Evolutionary conservation across 2,797 vertebrate genomes (phyloP), one percentile per base, ranked within the genome.

Genomic region (Parauchenoglanis punctatus): DNA sequence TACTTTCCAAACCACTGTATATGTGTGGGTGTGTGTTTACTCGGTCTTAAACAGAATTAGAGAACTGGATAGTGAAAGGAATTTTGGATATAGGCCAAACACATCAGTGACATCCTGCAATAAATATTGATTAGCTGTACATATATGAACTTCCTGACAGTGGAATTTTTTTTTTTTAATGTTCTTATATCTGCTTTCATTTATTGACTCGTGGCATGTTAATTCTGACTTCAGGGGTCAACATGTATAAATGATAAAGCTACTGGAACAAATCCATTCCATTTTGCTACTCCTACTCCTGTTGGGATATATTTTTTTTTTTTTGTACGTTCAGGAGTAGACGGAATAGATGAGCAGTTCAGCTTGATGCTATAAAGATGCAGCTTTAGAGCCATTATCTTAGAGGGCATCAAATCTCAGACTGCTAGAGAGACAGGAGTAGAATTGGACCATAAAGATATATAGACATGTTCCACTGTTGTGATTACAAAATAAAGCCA

Each of bases 401-500:
- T 65, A 10, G 40, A 67, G 15, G 4, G 3, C n/a, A 52, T 82
- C 35, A 87, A 76, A 67, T 70, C 46, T 84, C 40, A 44, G 40
- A 77, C 63, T 75, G 49, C 46, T 77, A 67, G 46, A n/a, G 54
- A 84, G 73, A 61, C 81, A 88, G 58, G 28, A 49, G 52, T 31
- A 44, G 31, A 80, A 86, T 75, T 87, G 73, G 59, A 83, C 59
- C 65, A 54, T 87, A 86, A 84, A 67, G 35, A 83, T 67, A 83
- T 65, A 82, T 82, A 85, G 72, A 86, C 77, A 84, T 85, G n/a
- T 85, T 89, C 81, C 88, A 88, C 83, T 87, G 75, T 82, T 85
- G 67, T 86, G 87, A 90, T 91, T 77, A 59, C 35, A 83, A 81
- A 31, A 31, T 85, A 35, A 87, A 87, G 46, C 87, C 89, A 91